Base-by-base conservation (phyloP, 2,797 vertebrate species). In the Odontamblyopus lacepedii region DNA sequence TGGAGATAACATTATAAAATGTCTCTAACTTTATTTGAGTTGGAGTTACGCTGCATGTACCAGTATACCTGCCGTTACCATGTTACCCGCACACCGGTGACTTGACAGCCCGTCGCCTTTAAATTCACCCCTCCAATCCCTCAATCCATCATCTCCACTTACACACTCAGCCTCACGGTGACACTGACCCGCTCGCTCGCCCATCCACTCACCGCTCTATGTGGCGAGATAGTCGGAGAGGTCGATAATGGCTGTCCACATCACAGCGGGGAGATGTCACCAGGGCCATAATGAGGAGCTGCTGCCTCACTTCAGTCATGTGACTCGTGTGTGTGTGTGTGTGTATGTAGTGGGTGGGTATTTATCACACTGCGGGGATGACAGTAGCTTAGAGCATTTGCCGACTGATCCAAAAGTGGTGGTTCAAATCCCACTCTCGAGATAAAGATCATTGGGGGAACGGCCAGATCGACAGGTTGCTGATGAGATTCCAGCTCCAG, bases 161-260 rank as follows among this genome's bases (percentile, higher is more conserved):
- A 86, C 76, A 70, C 75, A 86, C 80, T 81, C 82, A 41, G 57
- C 70, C 66, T 71, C 72, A 76, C 71, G 66, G 71, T 71, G 78
- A 68, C 85, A 32, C 71, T 70, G 83, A 87, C 87, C 89, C 85
- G 85, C 79, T 75, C 32, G 80, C 86, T 85, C 85, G 77, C 65
- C n/a, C 9, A 61, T 61, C 76, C 2, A 12, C 75, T 13, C 68
- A 12, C 71, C 67, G 74, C 78, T 74, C 84, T 82, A 77, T 41
- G 73, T 66, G 60, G 55, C 6, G 66, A 81, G 79, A 83, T 61
- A 60, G 71, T 30, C 61, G 67, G 78, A 71, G 16, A 71, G 83
- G 88, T 90, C 78, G 87, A 90, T 91, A 87, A 78, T 72, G 80
- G 77, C 84, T 63, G 75, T 78, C 66, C 65, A 67, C 80, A 80